Conservation (phyloP, 2,113 vertebrate genomes). For the Laticauda laticaudata region DNA sequence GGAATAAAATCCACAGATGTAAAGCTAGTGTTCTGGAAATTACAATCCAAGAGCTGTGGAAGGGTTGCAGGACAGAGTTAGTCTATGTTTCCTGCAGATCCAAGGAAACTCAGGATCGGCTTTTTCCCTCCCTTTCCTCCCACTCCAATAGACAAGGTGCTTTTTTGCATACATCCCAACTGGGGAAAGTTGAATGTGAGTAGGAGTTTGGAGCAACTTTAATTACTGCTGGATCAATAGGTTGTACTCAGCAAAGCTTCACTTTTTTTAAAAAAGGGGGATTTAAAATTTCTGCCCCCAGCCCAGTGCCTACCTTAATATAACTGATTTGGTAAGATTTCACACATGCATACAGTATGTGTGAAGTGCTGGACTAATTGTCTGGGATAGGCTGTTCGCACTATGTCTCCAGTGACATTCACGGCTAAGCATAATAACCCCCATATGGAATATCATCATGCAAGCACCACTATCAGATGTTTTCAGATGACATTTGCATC, state of each 20-base stretch:
- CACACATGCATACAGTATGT: not conserved
- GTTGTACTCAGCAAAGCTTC: conserved; percentile 41
- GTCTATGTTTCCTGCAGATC: too few species aligned
- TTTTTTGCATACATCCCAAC: conserved; percentile 41
- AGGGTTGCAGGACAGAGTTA: not conserved
- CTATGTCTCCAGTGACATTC: not conserved
- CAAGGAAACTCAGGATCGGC: not conserved
- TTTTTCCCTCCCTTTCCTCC: not conserved
- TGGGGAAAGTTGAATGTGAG: conserved; percentile 62
- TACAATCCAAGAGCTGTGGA: not conserved
- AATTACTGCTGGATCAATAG: conserved; percentile 65
- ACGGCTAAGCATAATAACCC: not conserved
- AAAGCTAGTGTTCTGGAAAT: too few species aligned
- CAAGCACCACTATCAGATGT: not conserved
- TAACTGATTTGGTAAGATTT: not conserved
- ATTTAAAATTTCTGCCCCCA: not conserved
- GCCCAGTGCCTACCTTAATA: not conserved
- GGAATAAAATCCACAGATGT: not conserved
- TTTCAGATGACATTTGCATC: not conserved
- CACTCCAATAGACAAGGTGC: conserved; percentile 7
- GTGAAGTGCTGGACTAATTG: not conserved
- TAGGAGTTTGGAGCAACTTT: conserved; percentile 64
- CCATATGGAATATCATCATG: not conserved
- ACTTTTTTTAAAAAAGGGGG: not conserved
- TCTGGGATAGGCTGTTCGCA: not conserved